Conservation (phyloP, 2,888 invertebrate species). For the Lycia hirtaria region DNA sequence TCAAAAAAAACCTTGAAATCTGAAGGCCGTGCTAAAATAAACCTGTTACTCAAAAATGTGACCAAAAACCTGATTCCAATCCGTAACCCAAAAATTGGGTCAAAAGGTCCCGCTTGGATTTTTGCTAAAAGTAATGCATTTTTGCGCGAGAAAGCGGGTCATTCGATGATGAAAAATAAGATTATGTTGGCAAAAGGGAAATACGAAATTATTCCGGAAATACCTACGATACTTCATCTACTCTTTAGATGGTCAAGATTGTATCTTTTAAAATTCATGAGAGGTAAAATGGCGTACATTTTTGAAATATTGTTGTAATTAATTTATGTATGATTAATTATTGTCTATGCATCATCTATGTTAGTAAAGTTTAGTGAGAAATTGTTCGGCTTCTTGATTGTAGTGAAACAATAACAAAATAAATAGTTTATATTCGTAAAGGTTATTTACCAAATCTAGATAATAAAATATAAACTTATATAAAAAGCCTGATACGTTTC, state of each 20-base stretch:
- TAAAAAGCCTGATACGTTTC: no score
- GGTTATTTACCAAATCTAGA: no score
- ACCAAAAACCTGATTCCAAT: slow-evolving; percentile 9
- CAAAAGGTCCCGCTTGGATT: slow-evolving; percentile 16
- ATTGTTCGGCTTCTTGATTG: no score
- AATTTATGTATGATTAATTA: slow-evolving; percentile 19
- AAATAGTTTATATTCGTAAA: no score
- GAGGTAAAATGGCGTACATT: slow-evolving; percentile 11
- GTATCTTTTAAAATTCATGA: slow-evolving; percentile 35
- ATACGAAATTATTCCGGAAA: slow-evolving; percentile 40
- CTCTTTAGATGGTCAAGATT: slow-evolving; percentile 25
- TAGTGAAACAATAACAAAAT: no score
- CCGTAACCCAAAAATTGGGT: slow-evolving; percentile 1
- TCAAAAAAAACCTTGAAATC: slow-evolving; percentile 13
- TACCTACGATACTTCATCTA: slow-evolving; percentile 31
- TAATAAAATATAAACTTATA: no score
- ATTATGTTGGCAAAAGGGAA: slow-evolving; percentile 32
- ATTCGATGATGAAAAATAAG: slow-evolving; percentile 38
- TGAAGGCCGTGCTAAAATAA: slow-evolving; percentile 21
- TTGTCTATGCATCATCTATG: slow-evolving; percentile 3
- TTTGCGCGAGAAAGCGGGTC: slow-evolving; percentile 37
- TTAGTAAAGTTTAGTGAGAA: slow-evolving; percentile 7
- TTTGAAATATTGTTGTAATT: slow-evolving; percentile 14
- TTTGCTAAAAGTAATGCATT: slow-evolving; percentile 22
- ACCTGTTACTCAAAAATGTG: slow-evolving; percentile 10